phyloP scores from a whole-genome alignment of 64 coral and sea anemone species.

The Montipora foliosa region DNA sequence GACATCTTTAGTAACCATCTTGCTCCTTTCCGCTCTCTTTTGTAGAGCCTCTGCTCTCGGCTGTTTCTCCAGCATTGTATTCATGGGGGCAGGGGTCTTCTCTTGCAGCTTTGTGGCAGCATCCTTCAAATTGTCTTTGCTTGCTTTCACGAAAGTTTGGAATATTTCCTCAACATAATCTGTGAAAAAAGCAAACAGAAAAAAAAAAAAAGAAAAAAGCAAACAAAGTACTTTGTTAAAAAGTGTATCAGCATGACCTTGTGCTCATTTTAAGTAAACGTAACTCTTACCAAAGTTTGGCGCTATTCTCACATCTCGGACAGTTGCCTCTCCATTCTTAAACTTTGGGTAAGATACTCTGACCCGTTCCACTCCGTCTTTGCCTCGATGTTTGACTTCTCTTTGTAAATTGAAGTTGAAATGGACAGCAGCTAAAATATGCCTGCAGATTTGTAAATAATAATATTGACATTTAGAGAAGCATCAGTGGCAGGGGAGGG shows the following conservation, averaged over 20 bases:
- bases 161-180: constrained; percentile 42
- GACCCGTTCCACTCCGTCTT: constrained; percentile 31
- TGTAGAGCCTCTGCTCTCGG: too few relatives aligned
- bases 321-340: constrained; percentile 30
- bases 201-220: too few relatives aligned
- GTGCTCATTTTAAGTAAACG: background rate
- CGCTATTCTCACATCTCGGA: constrained; percentile 2
- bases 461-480: constrained; percentile 4
- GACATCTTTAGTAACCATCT: constrained; percentile 26
- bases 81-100: constrained; percentile 33
- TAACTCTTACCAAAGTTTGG: constrained; percentile 46
- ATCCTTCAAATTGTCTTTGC: constrained; percentile 1
- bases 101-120: constrained; percentile 34
- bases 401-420: constrained; percentile 59
- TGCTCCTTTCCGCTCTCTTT: background rate
- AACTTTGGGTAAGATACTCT: constrained; percentile 52
- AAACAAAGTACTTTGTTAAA: constrained; percentile 1
- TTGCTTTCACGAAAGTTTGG: constrained; percentile 1
- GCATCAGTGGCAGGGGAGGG: background rate
- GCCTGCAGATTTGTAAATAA: constrained; percentile 13
- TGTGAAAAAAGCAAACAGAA: background rate
- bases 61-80: constrained; percentile 20
- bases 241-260: background rate
- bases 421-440: constrained; percentile 46
- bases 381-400: background rate